These are phyloP conservation scores for Nemurella pictetii DNA, from an alignment of 2,888 invertebrate species.

Conservation along the genomic window DNA sequence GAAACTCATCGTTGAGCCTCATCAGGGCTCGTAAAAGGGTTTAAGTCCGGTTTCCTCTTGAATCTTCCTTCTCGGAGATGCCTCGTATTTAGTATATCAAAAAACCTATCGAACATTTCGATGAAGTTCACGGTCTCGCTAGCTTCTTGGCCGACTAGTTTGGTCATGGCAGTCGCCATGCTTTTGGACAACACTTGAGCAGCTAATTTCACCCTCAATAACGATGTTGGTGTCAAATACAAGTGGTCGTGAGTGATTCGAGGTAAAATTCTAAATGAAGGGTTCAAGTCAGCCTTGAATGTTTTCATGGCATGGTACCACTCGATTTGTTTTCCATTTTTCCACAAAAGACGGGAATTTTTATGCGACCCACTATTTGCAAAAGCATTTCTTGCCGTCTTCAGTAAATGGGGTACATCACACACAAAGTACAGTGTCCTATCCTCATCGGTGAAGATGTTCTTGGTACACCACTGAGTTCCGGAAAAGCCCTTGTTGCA, in stretches of 20 bases:
- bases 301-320: neutral
- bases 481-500: neutral
- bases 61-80: slow-evolving; percentile 9
- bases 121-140: slow-evolving; percentile 20
- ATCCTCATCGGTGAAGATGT: neutral
- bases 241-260: slow-evolving; percentile 7
- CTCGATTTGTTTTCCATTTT: slow-evolving; percentile 1
- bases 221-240: slow-evolving; percentile 5
- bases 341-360: neutral
- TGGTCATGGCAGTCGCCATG: neutral
- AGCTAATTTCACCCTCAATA: slow-evolving; percentile 8
- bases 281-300: neutral
- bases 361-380: neutral
- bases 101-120: slow-evolving; percentile 19
- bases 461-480: neutral
- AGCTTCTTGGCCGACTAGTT: slow-evolving; percentile 5
- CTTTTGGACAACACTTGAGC: slow-evolving; percentile 12
- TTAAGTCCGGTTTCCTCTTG: slow-evolving; percentile 16
- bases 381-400: neutral
- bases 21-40: slow-evolving; percentile 12
- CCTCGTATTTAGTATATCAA: slow-evolving; percentile 9
- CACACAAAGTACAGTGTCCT: neutral
- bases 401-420: neutral
- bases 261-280: slow-evolving; percentile 7
- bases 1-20: slow-evolving; percentile 20